Evolutionary conservation across 1,140 invertebrate genomes (phyloP), one percentile per base, ranked within the genome.

Genomic region (Ganaspis sp.): DNA sequence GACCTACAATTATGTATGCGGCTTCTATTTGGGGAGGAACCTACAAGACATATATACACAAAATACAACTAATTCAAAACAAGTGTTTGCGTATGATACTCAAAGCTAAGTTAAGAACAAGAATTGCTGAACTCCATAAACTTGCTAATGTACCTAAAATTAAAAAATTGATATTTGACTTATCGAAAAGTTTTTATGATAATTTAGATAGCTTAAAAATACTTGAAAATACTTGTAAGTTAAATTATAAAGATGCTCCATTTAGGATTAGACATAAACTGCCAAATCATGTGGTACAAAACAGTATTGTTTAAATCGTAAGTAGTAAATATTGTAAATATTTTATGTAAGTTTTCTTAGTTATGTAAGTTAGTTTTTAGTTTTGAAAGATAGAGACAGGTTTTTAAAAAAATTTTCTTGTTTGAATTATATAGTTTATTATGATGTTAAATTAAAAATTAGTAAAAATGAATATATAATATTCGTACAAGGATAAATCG

Each of bases 21-120:
- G 40, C 74, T 11, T 79, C 75, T 11, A 76, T 77, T 0, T 83
- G 79, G 81, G 80, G 78, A 17, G 45, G 54, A n/a, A 38, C 78
- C 29, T 34, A 74, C 9, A 11, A 21, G 38, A 80, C 70, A 0
- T 72, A 81, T 19, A 75, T 83, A 0, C 54, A 70, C 17, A 53
- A 5, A 2, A 15, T 84, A 12, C 79, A 85, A 81, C 72, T 53
- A 70, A 42, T 75, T 0, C 81, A 84, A 79, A 85, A 85, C 40
- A 82, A 84, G 71, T 81, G 71, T 42, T 53, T 85, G 11, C 72
- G 77, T 58, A 17, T 82, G 12, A 81, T 82, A 23, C n/a, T 80
- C 23, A 73, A 73, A 71, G 76, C 29, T 73, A 69, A 78, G 9
- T 80, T 73, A 49, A 80, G 76, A 15, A 38, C 77, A 2, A 81